Evolutionary conservation across 2,888 invertebrate species (phyloP).

Genomic region (Hypena proboscidalis): DNA sequence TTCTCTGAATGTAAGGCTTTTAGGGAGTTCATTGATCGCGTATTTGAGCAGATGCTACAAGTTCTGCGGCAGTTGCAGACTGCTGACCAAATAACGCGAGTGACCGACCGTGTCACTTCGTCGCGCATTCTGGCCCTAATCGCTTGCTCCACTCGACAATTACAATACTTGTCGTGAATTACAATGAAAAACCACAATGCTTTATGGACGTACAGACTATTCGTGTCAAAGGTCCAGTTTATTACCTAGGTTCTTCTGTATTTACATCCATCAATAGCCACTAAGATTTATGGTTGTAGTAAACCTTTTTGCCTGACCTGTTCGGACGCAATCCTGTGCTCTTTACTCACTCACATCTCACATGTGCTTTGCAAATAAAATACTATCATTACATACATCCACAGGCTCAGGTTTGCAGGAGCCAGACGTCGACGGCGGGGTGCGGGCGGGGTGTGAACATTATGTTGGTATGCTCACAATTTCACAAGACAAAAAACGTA

Average conservation of each 20-base stretch:
- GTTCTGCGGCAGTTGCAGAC: slow-evolving; percentile 39
- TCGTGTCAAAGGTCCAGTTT: not conserved
- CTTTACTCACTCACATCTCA: slow-evolving; percentile 9
- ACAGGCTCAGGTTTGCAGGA: slow-evolving; percentile 15
- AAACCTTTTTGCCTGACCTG: slow-evolving; percentile 4
- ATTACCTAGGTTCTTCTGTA: not conserved
- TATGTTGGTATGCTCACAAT: slow-evolving; percentile 29
- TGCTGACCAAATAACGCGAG: slow-evolving; percentile 28
- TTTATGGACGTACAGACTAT: not conserved
- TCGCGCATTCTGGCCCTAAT: slow-evolving; percentile 24
- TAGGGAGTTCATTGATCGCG: slow-evolving; percentile 69
- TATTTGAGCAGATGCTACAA: slow-evolving; percentile 61
- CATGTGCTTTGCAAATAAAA: slow-evolving; percentile 9
- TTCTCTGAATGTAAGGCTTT: slow-evolving; percentile 57
- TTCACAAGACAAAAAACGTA: slow-evolving; percentile 20
- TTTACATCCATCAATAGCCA: slow-evolving; percentile 3
- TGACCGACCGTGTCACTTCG: slow-evolving; percentile 47
- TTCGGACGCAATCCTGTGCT: not conserved
- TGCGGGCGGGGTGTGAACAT: slow-evolving; percentile 6
- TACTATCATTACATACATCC: slow-evolving; percentile 11
- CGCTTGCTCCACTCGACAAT: slow-evolving; percentile 23
- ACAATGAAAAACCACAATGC: slow-evolving; percentile 13
- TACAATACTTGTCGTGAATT: slow-evolving; percentile 14
- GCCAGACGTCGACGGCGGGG: slow-evolving; percentile 13
- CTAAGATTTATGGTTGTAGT: slow-evolving; percentile 3